A percentile compares a stretch with the other conserved stretches of the same genome.
Conservation (phyloP, 2,797 vertebrate genomes). For the Rallus crepitans region DNA sequence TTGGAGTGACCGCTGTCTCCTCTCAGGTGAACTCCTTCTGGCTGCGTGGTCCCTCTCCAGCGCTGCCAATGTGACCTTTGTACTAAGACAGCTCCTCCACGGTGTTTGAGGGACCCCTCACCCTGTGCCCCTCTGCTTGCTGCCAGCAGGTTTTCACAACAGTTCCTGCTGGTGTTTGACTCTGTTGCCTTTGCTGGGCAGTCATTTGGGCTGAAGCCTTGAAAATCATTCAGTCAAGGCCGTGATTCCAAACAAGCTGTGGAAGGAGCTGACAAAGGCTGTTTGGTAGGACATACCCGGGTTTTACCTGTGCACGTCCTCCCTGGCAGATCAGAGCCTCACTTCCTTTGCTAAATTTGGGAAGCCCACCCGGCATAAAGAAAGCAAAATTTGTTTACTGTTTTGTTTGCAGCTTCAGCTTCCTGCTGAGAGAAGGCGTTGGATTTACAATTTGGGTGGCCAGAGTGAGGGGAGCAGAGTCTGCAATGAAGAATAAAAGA, state of each 20-base stretch:
- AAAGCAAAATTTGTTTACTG: background rate
- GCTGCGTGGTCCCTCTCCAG: background rate
- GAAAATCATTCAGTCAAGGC: background rate
- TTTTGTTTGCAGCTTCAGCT: background rate
- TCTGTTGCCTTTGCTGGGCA: constrained; percentile 32
- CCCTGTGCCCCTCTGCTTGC: background rate
- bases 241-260: constrained; percentile 33
- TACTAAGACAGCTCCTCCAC: background rate
- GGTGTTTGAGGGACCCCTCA: background rate
- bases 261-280: constrained; percentile 44
- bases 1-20: background rate
- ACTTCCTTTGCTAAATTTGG: background rate
- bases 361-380: background rate
- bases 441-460: background rate
- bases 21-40: background rate
- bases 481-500: background rate
- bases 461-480: background rate
- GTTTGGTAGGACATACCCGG: background rate
- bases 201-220: background rate
- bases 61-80: background rate
- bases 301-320: fast-evolving
- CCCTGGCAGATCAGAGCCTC: background rate
- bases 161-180: constrained; percentile 16
- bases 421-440: background rate
- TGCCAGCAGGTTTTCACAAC: background rate